Conservation (phyloP, 2,888 invertebrate species). For the Lasioglossum oenotherae region DNA sequence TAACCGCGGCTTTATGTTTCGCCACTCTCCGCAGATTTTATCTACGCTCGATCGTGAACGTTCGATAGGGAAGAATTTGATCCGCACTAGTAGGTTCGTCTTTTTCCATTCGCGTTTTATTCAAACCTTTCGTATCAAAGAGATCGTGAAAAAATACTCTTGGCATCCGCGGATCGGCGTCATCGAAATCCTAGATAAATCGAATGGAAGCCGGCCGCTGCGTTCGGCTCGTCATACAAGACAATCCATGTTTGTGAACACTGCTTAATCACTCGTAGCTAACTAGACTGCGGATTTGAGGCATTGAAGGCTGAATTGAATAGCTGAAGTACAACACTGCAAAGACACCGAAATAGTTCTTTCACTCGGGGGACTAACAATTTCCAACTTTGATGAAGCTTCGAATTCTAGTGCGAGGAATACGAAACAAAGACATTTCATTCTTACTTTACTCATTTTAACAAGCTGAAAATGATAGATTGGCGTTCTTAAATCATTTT, state of each 20-base stretch:
- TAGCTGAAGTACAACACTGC: not conserved
- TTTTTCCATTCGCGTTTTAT: not conserved
- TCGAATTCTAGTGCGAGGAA: too few relatives aligned
- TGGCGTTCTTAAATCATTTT: too few relatives aligned
- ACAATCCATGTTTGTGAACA: not conserved
- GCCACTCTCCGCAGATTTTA: constrained; percentile 41
- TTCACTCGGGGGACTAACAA: too few relatives aligned
- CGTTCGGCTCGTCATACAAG: not conserved
- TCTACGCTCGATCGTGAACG: constrained; percentile 18
- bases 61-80: constrained; percentile 38
- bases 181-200: not conserved
- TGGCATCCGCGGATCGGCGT: not conserved
- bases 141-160: not conserved
- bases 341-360: not conserved
- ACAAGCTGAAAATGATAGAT: too few relatives aligned
- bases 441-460: too few relatives aligned
- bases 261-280: not conserved
- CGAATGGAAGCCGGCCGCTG: not conserved
- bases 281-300: not conserved
- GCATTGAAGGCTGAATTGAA: not conserved
- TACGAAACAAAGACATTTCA: too few relatives aligned
- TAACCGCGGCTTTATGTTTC: constrained; percentile 50
- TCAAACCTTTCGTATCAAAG: not conserved
- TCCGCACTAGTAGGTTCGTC: constrained; percentile 6
- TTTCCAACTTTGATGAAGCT: too few relatives aligned